phyloP scores from a whole-genome alignment of 2,797 vertebrate species.

The Percopsis omiscomaycus region DNA sequence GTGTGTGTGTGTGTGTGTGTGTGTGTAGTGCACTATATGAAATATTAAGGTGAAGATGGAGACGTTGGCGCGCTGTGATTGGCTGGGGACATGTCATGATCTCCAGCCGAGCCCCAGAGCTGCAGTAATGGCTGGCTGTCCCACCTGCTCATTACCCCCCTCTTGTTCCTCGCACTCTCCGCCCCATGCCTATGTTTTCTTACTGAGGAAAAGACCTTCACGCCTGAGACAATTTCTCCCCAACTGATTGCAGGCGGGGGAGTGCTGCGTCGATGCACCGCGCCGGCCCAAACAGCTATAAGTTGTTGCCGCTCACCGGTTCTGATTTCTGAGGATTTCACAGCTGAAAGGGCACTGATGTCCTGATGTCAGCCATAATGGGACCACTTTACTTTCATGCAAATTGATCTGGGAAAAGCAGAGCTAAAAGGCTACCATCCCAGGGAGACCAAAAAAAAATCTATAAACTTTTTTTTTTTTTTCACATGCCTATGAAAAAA shows the following conservation, averaged over 20 bases:
- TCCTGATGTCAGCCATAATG: conserved; percentile 74
- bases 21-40: conserved; percentile 79
- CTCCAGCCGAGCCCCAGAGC: conserved; percentile 57
- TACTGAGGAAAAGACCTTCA: conserved; percentile 76
- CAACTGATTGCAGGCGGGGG: conserved; percentile 54
- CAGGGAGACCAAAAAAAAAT: conserved; percentile 39
- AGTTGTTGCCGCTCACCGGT: conserved; percentile 62
- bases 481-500: background rate
- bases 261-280: conserved; percentile 55
- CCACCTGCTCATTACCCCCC: conserved; percentile 71
- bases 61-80: conserved; percentile 86
- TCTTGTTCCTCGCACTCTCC: conserved; percentile 45
- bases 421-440: conserved; percentile 49
- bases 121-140: conserved; percentile 70
- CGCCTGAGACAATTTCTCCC: conserved; percentile 65
- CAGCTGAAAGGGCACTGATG: conserved; percentile 73
- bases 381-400: conserved; percentile 76
- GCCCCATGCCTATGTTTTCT: conserved; percentile 55
- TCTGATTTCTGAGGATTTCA: conserved; percentile 76
- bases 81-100: conserved; percentile 89
- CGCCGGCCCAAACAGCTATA: conserved; percentile 57
- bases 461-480: background rate
- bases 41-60: conserved; percentile 93
- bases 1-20: conserved; percentile 16
- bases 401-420: conserved; percentile 69